phyloP scores from a whole-genome alignment of 1,140 invertebrate species.

The Parapsyche elsis region DNA sequence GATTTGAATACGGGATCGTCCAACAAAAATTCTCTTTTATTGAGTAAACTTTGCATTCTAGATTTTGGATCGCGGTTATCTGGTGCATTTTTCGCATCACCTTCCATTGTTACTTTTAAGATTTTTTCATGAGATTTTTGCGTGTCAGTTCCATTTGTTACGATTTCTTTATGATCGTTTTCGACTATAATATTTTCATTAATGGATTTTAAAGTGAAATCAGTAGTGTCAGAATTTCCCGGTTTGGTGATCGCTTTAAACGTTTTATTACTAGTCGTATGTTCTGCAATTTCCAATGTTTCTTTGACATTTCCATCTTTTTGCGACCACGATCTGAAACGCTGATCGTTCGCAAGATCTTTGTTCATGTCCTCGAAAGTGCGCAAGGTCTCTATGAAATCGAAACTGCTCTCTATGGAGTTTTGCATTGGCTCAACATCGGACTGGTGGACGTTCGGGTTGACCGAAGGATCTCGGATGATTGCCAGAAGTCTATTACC shows the following conservation, averaged over 20 bases:
- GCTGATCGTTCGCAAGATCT: constrained; percentile 58
- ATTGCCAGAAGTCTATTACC: constrained; percentile 68
- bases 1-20: constrained; percentile 53
- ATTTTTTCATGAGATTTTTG: constrained; percentile 36
- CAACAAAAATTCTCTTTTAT: constrained; percentile 50
- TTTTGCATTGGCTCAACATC: constrained; percentile 46
- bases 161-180: neutral
- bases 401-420: constrained; percentile 60
- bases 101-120: constrained; percentile 28
- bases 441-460: constrained; percentile 38
- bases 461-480: constrained; percentile 63
- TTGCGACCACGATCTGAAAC: constrained; percentile 53
- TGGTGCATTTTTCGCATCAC: neutral
- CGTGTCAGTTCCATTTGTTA: constrained; percentile 27
- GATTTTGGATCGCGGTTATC: constrained; percentile 24
- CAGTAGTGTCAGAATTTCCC: constrained; percentile 7
- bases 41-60: constrained; percentile 47
- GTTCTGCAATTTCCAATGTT: constrained; percentile 45
- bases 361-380: constrained; percentile 55
- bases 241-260: constrained; percentile 43
- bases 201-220: constrained; percentile 26
- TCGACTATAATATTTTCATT: constrained; percentile 13
- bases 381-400: constrained; percentile 49
- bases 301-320: constrained; percentile 46
- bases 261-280: constrained; percentile 20